Evolutionary conservation across 2,888 invertebrate species (phyloP).

Genomic region (Lasioglossum pauxillum): DNA sequence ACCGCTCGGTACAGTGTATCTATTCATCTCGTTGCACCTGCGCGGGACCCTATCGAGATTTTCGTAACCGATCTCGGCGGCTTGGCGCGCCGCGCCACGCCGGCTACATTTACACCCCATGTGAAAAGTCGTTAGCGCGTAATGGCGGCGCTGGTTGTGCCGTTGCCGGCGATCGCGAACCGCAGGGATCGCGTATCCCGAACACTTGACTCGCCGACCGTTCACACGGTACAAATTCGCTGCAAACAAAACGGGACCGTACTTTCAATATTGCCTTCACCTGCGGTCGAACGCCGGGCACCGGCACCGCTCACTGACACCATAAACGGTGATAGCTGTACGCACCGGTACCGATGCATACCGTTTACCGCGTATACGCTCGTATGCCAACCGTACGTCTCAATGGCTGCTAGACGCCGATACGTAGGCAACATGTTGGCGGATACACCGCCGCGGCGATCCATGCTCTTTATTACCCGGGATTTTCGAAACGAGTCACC

Average conservation of each 20-base stretch:
- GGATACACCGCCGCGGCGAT: neutral
- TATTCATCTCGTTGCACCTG: slow-evolving; percentile 59
- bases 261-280: slow-evolving; percentile 80
- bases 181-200: slow-evolving; percentile 36
- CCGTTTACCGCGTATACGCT: neutral
- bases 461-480: neutral
- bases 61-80: slow-evolving; percentile 50
- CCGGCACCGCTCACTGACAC: slow-evolving; percentile 42
- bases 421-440: slow-evolving; percentile 1
- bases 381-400: slow-evolving; percentile 6
- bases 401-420: neutral
- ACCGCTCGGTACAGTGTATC: slow-evolving; percentile 24
- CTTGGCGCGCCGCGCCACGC: slow-evolving; percentile 3
- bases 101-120: slow-evolving; percentile 41
- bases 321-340: slow-evolving; percentile 33
- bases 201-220: slow-evolving; percentile 49
- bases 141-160: slow-evolving; percentile 9
- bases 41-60: slow-evolving; percentile 43
- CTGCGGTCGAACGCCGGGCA: slow-evolving; percentile 62
- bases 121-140: slow-evolving; percentile 46
- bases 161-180: slow-evolving; percentile 22
- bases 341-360: slow-evolving; percentile 21
- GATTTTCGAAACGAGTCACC: neutral
- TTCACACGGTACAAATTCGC: slow-evolving; percentile 75
- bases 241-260: slow-evolving; percentile 78